Conservation (phyloP, 2,113 vertebrate species). For the Varanus komodoensis region DNA sequence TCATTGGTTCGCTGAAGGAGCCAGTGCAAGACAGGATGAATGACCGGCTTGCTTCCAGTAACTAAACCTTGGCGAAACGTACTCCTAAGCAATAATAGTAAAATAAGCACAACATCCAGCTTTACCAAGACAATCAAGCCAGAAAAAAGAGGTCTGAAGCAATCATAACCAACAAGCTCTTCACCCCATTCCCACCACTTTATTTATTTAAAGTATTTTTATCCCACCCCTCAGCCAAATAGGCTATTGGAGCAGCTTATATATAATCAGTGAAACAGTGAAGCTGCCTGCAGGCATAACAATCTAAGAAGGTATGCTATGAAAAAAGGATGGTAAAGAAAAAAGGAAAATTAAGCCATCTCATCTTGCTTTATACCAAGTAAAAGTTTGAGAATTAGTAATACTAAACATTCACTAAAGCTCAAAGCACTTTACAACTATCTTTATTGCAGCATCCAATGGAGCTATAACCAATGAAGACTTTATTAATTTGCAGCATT, state of each 20-base stretch:
- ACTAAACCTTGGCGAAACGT: constrained; percentile 93
- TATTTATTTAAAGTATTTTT: too few relatives aligned
- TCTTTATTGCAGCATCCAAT: neutral
- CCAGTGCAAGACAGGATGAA: constrained; percentile 94
- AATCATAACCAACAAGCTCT: constrained; percentile 17
- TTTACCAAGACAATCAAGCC: constrained; percentile 4
- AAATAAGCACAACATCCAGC: neutral
- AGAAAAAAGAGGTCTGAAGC: constrained; percentile 25
- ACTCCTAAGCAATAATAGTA: constrained; percentile 78
- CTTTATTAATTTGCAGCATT: neutral
- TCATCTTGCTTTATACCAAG: neutral
- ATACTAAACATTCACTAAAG: neutral
- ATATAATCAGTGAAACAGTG: too few relatives aligned
- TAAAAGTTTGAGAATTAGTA: neutral
- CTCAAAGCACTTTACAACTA: neutral
- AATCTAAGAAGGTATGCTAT: too few relatives aligned
- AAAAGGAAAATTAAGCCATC: too few relatives aligned
- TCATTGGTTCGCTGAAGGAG: constrained; percentile 90
- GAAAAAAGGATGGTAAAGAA: too few relatives aligned
- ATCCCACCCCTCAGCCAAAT: too few relatives aligned
- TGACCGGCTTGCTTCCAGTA: constrained; percentile 90
- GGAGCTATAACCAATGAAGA: neutral
- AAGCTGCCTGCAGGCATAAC: too few relatives aligned
- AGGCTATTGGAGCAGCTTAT: too few relatives aligned
- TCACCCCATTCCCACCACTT: neutral